phyloP scores from a whole-genome alignment of 2,888 invertebrate genomes.

The Leptopilina syphax region DNA sequence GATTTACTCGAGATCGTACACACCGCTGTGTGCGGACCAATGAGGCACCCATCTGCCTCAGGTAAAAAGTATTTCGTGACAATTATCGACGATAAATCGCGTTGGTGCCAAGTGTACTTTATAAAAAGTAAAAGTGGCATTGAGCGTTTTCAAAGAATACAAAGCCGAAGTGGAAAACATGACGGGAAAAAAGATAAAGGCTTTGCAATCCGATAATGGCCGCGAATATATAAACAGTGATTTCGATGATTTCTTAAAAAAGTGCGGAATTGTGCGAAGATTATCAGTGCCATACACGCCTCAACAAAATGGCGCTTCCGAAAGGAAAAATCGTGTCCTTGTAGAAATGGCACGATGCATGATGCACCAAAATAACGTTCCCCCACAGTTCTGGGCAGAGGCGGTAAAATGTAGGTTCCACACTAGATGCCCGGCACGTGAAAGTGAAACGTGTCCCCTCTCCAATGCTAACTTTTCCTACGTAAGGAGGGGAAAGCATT shows the following conservation, averaged over 20 bases:
- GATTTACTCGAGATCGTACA: constrained; percentile 48
- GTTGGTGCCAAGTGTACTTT: no score
- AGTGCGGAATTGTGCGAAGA: constrained; percentile 58
- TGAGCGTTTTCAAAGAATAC: no score
- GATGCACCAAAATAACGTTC: constrained; percentile 52
- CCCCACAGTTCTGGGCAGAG: constrained; percentile 55
- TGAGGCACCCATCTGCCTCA: constrained; percentile 37
- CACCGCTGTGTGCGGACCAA: constrained; percentile 46
- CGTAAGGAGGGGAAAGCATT: no score
- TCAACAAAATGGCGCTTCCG: constrained; percentile 64
- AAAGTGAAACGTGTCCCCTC: no score
- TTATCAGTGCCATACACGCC: constrained; percentile 59
- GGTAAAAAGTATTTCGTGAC: constrained; percentile 15
- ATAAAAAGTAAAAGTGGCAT: no score
- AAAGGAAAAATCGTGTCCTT: constrained; percentile 62
- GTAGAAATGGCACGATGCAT: constrained; percentile 61
- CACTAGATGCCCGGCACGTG: constrained; percentile 61
- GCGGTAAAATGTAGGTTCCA: constrained; percentile 59
- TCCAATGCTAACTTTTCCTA: no score
- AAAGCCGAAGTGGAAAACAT: background rate
- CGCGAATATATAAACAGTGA: constrained; percentile 51
- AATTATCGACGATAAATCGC: no score
- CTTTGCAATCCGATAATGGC: constrained; percentile 54
- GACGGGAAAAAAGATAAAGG: constrained; percentile 49
- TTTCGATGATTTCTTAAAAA: constrained; percentile 53